Base-by-base conservation (phyloP, 2,888 invertebrate genomes). In the Pediacus dermestoides region DNA sequence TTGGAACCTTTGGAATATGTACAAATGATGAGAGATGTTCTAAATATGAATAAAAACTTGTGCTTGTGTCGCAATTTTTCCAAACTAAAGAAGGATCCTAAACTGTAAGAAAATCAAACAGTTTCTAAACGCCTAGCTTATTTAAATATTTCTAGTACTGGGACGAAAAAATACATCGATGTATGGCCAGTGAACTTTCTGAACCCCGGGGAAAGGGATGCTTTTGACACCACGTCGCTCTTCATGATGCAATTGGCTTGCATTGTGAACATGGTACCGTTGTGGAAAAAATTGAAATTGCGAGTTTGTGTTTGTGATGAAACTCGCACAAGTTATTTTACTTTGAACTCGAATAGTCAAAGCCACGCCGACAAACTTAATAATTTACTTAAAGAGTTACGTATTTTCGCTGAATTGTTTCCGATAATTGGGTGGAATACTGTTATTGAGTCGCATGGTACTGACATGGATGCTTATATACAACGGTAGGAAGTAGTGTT, bases 161-260 rank as follows among this genome's bases (percentile, higher is more conserved):
- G 76, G 1, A 69, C 75, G 34, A 76, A 83, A 14, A 79, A 81
- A 50, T 91, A 85, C 70, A 92, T 99, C 39, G 99, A 99, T 71
- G 94, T 99, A 2, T 99, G 97, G 97, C 90, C 97, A 1, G 85
- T 95, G 1, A 95, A 97, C 66, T 82, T 94, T 50, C 81, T 95
- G 49, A 74, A 81, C 58, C 90, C 84, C 44, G 81, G 72, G 42
- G 81, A 80, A 66, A 84, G 76, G 60, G 88, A 81, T 70, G 82
- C 82, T 35, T 94, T 94, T 71, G 91, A 93, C 50, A 90, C 88
- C 48, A 89, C 90, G 2, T 84, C 92, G 7, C 74, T 97, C 45
- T 99, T 99, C 72, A 88, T 96, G 77, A 82, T 99, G 67, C 99
- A 99, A 61, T 71, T 99, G 48, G 93, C 96, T 0, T 96, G 96